Percentiles rank a stretch among this genome's conserved stretches.
phyloP scores from a whole-genome alignment of 1,140 invertebrate species.

The Pogonomyrmex californicus region DNA sequence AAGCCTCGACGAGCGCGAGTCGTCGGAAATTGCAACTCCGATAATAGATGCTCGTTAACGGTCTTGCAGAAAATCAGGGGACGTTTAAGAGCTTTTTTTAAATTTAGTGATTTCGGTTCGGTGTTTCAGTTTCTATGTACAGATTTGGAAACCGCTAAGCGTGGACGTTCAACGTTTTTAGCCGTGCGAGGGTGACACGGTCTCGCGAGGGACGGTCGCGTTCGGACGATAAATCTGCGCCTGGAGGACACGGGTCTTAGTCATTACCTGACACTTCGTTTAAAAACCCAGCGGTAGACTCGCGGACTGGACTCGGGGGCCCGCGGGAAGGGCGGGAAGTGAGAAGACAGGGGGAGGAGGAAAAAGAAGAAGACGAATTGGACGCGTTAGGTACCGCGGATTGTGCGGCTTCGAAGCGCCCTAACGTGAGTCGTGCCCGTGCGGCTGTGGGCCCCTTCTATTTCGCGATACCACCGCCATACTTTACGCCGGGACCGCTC shows the following conservation, averaged over 20 bases:
- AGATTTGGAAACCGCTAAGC: background rate
- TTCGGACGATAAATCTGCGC: slow-evolving; percentile 2
- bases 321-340: background rate
- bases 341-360: background rate
- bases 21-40: background rate
- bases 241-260: background rate
- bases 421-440: slow-evolving; percentile 17
- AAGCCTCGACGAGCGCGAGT: background rate
- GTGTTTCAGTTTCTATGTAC: background rate
- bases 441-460: background rate
- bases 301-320: background rate
- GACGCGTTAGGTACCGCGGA: slow-evolving; percentile 32
- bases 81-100: background rate
- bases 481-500: slow-evolving; percentile 21
- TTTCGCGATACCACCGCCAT: slow-evolving; percentile 47
- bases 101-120: background rate
- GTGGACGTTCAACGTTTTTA: background rate
- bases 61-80: background rate
- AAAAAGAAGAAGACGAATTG: slow-evolving; percentile 45
- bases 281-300: slow-evolving; percentile 16
- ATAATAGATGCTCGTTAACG: slow-evolving; percentile 2
- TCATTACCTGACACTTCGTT: slow-evolving; percentile 39
- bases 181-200: background rate
- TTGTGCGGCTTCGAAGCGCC: slow-evolving; percentile 22
- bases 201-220: background rate